Evolutionary conservation across 2,113 vertebrate genomes (phyloP).

Genomic region (Madoqua kirkii): DNA sequence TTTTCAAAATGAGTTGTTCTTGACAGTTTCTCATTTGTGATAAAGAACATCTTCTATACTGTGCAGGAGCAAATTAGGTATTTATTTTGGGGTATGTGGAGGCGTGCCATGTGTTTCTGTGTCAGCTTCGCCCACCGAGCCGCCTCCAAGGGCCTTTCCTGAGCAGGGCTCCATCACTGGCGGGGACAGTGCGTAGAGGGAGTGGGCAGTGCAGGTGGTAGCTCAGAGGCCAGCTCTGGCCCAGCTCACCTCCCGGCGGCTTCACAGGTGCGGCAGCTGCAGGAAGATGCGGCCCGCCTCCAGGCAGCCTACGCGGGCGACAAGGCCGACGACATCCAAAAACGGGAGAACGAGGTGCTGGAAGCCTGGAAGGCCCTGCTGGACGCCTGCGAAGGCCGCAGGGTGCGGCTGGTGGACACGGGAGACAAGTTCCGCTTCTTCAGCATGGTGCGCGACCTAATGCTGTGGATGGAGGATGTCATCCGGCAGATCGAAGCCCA

Average conservation of each 20-base stretch:
- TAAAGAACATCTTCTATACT: background rate
- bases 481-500: conserved; percentile 97
- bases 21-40: background rate
- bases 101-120: background rate
- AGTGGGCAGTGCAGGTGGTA: rapidly evolving
- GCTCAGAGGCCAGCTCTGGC: background rate
- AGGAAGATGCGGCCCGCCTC: conserved; percentile 95
- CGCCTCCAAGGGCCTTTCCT: background rate
- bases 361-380: conserved; percentile 92
- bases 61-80: background rate
- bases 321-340: conserved; percentile 98
- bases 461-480: conserved; percentile 99
- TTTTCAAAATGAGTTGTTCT: background rate
- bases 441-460: conserved; percentile 96
- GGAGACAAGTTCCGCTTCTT: conserved; percentile 98
- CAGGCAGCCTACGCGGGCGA: conserved; percentile 98
- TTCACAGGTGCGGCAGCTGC: conserved; percentile 93
- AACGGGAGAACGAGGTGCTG: conserved; percentile 91
- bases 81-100: background rate
- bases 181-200: background rate
- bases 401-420: conserved; percentile 90
- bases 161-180: background rate
- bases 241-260: rapidly evolving
- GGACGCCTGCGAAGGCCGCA: conserved; percentile 91
- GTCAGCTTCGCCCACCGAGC: background rate